Evolutionary conservation across 2,888 invertebrate genomes (phyloP), one percentile per base, ranked within the genome.

Genomic region (Digitonthophagus gazella): DNA sequence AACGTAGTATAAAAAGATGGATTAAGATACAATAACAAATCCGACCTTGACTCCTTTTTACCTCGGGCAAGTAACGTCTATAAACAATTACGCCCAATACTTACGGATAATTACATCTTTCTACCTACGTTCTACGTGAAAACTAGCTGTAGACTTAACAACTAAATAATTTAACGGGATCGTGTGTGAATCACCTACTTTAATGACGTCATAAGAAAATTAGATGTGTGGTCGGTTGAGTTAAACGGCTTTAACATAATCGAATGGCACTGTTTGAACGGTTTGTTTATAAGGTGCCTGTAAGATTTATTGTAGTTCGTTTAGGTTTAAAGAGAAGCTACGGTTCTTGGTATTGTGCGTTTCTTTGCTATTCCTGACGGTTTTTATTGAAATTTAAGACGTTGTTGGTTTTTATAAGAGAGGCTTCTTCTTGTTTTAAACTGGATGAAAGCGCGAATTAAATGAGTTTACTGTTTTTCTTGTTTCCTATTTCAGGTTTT

Each of bases 151-250:
- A 44, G 6, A n/a, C 16, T 58, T 58, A 2, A 58, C 11, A 58
- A 58, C 15, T 15, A 58, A 58, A 58, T 5, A 58, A 16, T 16
- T 18, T n/a, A 58, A 58, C 16, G 5, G n/a, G n/a, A n/a, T n/a
- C n/a, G n/a, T n/a, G n/a, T 11, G 16, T 58, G 18, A 58, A 58
- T 58, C 20, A 58, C n/a, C 18, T n/a, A 16, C 15, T 20, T 19
- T 58, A 20, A 20, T 15, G 16, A 16, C 20, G 58, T 58, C 20
- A 20, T 58, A 16, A 58, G 58, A 58, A 58, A 18, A 58, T 58
- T 58, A 18, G 28, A 44, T 2, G 8, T 8, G 6, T 44, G 11
- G 11, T 44, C 28, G 28, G 1, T 44, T 44, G 8, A 5, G 2
- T n/a, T 44, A 44, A 44, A 44, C 28, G 28, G 11, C 28, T 44